Evolutionary conservation across 2,113 vertebrate species (phyloP), one percentile per base, ranked within the genome.

Genomic region (Takifugu bimaculatus): DNA sequence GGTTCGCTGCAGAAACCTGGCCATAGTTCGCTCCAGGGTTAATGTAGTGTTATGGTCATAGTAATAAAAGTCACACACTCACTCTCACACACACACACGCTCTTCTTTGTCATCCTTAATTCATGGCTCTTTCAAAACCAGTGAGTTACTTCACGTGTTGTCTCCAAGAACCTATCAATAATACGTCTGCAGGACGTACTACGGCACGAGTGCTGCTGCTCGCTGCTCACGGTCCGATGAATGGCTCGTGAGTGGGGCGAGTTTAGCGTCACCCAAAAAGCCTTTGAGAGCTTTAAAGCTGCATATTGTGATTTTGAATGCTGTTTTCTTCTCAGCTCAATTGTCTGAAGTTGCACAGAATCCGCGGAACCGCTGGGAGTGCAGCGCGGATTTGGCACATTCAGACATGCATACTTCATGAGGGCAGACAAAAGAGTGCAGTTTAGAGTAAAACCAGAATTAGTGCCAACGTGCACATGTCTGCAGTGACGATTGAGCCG

Each of bases 41-140:
- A 82, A 74, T 68, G 75, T 58, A 64, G 11, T 62, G 75, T 47
- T 64, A 26, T 26, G 52, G 60, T 59, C 57, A 54, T n/a, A 27
- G 72, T 60, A 60, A 57, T 63, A 65, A 72, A 77, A 74, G 78
- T 70, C 57, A 67, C 43, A 32, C 45, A 48, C 28, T 27, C 63
- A 57, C 49, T 14, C 20, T 15, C 51, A 54, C 10, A 29, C 57
- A 54, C 54, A 6, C 48, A 29, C 48, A 54, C 54, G 20, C 60
- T 58, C 59, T 29, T 62, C 70, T 67, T 45, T 56, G 27, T 72
- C 86, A 85, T 85, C 26, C 70, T 77, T 87, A 72, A 88, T 88
- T 87, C 79, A 87, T 83, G 55, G 12, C 35, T 53, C 60, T 65
- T 79, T 77, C 52, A 52, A 35, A 35, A 54, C 57, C 54, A 54